Evolutionary conservation across 2,888 invertebrate genomes (phyloP), one percentile per base, ranked within the genome.

Genomic region (Sceliomorpha sp.): DNA sequence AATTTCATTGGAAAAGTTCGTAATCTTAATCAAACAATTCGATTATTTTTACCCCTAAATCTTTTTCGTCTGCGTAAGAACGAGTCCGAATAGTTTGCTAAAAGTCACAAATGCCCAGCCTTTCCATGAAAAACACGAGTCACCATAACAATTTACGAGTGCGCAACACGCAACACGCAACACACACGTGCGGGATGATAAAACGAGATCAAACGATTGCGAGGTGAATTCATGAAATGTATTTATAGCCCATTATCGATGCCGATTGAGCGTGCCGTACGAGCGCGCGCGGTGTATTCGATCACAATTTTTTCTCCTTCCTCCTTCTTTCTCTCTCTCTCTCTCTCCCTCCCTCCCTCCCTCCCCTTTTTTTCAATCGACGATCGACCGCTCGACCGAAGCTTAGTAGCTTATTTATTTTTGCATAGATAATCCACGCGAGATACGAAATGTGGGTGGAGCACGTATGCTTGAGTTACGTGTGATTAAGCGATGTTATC

Each of bases 401-500:
- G 51, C 74, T 78, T 74, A 78, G 81, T 78, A 73, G 77, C 80
- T 82, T 81, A 82, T 85, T 85, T 84, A 81, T 84, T 83, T 83
- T 84, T 76, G 83, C 83, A 84, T 83, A 86, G 85, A 86, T 86
- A 84, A 85, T 83, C 79, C 81, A 51, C 50, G 42, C 12, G 70
- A 78, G 85, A 84, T 85, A 84, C 68, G 73, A 73, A 75, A 83
- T 78, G 83, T 85, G 84, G 85, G 84, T 82, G 86, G 82, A 75
- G 72, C 78, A 74, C 69, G 62, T 77, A 77, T 80, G 77, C 80
- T 70, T 78, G 78, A 80, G 80, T 84, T 81, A 82, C 81, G 81
- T 80, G 83, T 85, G 85, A 85, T 86, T 83, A 85, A 84, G 81
- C 82, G 85, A 85, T 84, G 83, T 77, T 84, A 84, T 84, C 83